These are phyloP conservation scores for Darevskia mixta DNA, from an alignment of 2,797 vertebrate species.

Conservation along the genomic window DNA sequence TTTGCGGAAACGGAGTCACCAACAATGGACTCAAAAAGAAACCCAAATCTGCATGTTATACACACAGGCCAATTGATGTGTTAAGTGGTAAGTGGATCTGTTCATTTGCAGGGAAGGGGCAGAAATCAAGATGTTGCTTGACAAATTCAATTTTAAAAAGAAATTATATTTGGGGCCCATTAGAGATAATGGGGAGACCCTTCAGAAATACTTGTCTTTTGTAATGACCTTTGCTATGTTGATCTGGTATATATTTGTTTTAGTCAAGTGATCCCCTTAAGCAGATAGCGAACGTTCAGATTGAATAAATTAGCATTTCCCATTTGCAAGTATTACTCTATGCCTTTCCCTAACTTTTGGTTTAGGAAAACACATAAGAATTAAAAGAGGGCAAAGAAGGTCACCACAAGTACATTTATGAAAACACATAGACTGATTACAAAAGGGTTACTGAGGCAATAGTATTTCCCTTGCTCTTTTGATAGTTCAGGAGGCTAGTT, in stretches of 20 bases:
- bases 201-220: constrained; percentile 9
- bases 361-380: constrained; percentile 47
- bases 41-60: constrained; percentile 60
- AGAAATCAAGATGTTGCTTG: constrained; percentile 52
- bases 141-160: constrained; percentile 32
- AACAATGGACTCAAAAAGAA: constrained; percentile 60
- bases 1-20: constrained; percentile 65
- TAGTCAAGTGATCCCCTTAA: constrained; percentile 7
- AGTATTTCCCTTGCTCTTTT: constrained; percentile 40
- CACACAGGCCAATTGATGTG: constrained; percentile 54
- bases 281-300: constrained; percentile 51
- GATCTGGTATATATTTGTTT: constrained; percentile 13
- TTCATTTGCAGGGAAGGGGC: constrained; percentile 40
- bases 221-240: neutral
- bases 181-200: rapidly evolving
- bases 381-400: constrained; percentile 42
- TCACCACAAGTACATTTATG: constrained; percentile 13
- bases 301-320: constrained; percentile 34
- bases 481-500: constrained; percentile 25
- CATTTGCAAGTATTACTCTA: constrained; percentile 19
- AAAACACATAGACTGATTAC: constrained; percentile 5
- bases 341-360: constrained; percentile 14
- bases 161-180: constrained; percentile 21
- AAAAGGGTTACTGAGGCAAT: neutral
- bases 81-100: constrained; percentile 58